Evolutionary conservation across 2,113 vertebrate species (phyloP).

Genomic region (Zingel zingel): DNA sequence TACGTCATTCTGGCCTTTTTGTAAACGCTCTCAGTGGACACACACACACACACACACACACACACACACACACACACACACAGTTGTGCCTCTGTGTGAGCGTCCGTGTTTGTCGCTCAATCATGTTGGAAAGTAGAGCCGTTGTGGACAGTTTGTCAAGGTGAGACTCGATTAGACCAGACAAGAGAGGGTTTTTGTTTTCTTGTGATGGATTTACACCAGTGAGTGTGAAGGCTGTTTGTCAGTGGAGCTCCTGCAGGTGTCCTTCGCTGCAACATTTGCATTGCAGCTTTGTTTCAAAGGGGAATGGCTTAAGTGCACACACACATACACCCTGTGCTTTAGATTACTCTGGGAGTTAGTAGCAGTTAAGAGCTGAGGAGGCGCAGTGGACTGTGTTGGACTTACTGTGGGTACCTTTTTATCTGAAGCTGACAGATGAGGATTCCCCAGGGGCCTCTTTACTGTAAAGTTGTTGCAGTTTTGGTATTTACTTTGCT

Average conservation of each 20-base stretch:
- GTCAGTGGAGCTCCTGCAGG: constrained; percentile 5
- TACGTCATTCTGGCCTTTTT: not conserved
- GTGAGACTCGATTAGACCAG: constrained; percentile 44
- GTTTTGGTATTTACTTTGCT: not conserved
- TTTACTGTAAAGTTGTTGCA: not conserved
- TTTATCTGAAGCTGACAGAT: not conserved
- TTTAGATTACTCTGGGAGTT: constrained; percentile 3
- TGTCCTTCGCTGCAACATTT: constrained; percentile 20
- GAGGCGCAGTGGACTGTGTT: not conserved
- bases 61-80: not conserved
- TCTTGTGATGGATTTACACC: constrained; percentile 50
- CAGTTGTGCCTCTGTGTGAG: not conserved
- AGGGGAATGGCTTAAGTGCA: constrained; percentile 3
- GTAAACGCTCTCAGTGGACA: constrained; percentile 20
- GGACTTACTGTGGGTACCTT: not conserved
- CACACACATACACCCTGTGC: not conserved
- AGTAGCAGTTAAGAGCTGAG: not conserved
- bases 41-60: not conserved
- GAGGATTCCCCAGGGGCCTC: not conserved
- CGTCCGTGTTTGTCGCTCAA: constrained; percentile 19
- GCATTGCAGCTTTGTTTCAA: not conserved
- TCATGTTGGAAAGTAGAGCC: constrained; percentile 37
- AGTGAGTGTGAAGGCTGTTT: constrained; percentile 36
- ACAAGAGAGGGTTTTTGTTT: not conserved
- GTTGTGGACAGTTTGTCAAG: constrained; percentile 50